phyloP scores from a whole-genome alignment of 2,888 invertebrate genomes.

The Apotomis capreana region DNA sequence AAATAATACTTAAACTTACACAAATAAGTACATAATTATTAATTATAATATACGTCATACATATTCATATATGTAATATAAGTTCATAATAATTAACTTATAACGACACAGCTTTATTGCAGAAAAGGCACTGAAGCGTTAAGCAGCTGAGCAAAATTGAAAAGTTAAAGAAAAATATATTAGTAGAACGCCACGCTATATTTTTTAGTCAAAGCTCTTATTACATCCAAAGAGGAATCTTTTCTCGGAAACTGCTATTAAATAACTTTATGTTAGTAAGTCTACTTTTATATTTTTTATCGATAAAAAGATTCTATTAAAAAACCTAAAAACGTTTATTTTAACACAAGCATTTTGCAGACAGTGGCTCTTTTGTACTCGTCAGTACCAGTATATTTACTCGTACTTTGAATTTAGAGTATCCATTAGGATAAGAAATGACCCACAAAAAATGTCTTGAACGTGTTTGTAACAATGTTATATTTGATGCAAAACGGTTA shows the following conservation, averaged over 20 bases:
- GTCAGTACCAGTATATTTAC: too few species aligned
- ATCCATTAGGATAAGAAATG: too few species aligned
- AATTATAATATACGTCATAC: too few species aligned
- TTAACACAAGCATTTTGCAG: background rate
- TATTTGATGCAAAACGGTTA: too few species aligned
- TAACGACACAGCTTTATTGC: background rate
- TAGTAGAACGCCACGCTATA: slow-evolving; percentile 9
- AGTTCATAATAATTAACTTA: background rate
- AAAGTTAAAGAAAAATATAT: slow-evolving; percentile 18
- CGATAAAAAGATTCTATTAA: background rate
- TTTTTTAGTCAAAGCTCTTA: slow-evolving; percentile 10
- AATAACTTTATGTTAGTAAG: background rate
- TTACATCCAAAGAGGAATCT: background rate
- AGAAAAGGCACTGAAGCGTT: slow-evolving; percentile 12
- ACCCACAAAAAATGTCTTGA: too few species aligned
- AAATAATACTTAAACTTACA: too few species aligned
- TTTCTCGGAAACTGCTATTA: background rate
- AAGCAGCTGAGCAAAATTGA: slow-evolving; percentile 15
- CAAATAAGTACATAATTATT: too few species aligned
- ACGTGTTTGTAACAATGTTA: too few species aligned
- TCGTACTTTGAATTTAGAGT: too few species aligned
- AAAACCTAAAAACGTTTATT: background rate
- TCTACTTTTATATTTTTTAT: too few species aligned
- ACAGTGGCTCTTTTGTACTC: too few species aligned
- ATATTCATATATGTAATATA: too few species aligned